Evolutionary conservation across 2,888 invertebrate species (phyloP), one percentile per base, ranked within the genome.

Genomic region (Drymonia ruficornis): DNA sequence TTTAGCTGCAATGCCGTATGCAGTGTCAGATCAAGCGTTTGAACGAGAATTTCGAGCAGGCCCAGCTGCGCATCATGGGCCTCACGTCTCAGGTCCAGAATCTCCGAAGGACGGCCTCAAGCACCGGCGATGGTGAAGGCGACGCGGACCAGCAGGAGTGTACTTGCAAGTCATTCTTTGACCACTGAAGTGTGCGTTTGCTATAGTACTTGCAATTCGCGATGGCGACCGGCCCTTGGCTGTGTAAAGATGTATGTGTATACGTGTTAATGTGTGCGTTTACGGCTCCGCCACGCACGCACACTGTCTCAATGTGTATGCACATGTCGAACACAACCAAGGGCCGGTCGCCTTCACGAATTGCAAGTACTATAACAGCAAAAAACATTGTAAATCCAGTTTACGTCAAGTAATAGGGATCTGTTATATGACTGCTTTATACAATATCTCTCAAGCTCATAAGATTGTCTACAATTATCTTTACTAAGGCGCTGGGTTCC

Each of bases 11-110:
- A 69, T 93, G 93, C 67, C 95, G 95, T 67, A 96, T 96, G 95
- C 94, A 95, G 70, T 93, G 94, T 67, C 95, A 96, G 81, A 95
- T 96, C 54, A 94, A 93, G 65, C 94, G 95, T 42, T 76, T 96
- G 68, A 95, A 94, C 63, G 95, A 95, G 63, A 95, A 95, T 79
- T 95, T 96, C 69, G 95, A 95, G 59, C 95, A 96, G 68, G 96
- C 95, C 0, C 95, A 95, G 68, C 89, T 94, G 66, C 90, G 95
- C 16, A 94, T 95, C 49, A 83, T 94, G 28, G 94, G 94, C 1
- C 82, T 96, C 38, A 95, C 95, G 73, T 93, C 94, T 0, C 95
- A 96, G 53, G 95, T 96, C 0, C 94, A 94, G 68, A 94, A 94
- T 52, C 84, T 96, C 29, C 94, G 95, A 15, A 79, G 80, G n/a